Evolutionary conservation across 2,113 vertebrate species (phyloP).

Genomic region (Excalfactoria chinensis): DNA sequence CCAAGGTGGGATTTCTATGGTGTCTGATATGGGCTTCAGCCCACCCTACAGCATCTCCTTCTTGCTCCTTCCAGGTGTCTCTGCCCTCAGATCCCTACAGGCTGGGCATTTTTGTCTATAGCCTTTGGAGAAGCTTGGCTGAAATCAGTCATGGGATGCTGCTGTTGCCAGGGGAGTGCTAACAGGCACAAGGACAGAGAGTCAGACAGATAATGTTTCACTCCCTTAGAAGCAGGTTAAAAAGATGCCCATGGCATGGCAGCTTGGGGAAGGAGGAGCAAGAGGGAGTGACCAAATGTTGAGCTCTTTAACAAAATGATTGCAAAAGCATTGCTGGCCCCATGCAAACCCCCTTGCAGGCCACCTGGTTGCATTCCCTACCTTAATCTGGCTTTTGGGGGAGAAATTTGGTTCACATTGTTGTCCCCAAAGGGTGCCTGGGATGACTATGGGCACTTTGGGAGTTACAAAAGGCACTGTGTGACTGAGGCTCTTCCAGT

Average conservation of each 20-base stretch:
- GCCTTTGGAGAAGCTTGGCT: background rate
- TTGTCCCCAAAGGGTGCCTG: background rate
- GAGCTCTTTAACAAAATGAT: background rate
- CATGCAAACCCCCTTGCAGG: background rate
- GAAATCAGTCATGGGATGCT: background rate
- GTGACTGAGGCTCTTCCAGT: accelerated
- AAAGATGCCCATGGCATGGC: background rate
- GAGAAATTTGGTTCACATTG: background rate
- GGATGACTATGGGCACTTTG: background rate
- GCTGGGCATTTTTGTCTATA: background rate
- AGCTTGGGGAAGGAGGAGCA: background rate
- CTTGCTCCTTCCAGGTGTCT: accelerated
- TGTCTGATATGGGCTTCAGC: background rate
- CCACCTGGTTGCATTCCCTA: background rate
- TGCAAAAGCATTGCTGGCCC: background rate
- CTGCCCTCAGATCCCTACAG: background rate
- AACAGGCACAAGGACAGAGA: background rate
- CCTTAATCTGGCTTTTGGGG: accelerated
- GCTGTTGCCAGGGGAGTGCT: background rate
- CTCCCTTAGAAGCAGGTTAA: background rate
- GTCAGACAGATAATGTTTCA: accelerated
- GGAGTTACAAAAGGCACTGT: background rate
- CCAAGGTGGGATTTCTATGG: background rate
- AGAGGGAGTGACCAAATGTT: accelerated
- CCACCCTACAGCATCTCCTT: background rate